Base-by-base conservation (phyloP, 2,113 vertebrate species). In the Trinectes maculatus region DNA sequence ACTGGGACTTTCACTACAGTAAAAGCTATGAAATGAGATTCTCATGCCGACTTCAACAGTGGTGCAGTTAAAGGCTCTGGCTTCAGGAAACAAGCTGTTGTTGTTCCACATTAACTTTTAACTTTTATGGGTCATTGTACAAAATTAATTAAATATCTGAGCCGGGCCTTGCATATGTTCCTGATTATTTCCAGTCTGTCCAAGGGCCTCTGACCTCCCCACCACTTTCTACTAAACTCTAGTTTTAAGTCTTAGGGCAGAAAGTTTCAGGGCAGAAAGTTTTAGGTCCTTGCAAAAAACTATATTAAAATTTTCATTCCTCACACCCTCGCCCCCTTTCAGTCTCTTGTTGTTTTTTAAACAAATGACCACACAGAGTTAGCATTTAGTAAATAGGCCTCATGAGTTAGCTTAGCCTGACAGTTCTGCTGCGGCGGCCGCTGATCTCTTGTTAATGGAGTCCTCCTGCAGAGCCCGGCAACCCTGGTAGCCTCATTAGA, bases 401-500 rank as follows among this genome's bases (percentile, higher is more conserved):
- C 51, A 53, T 66, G 22, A 51, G 59, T 47, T 64, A 64, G 44
- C 19, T 56, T 58, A 72, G 65, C 13, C 49, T 22, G 40, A 73
- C 29, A 68, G 66, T 55, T 78, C 37, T 52, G 66, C 68, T 69
- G 74, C 65, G 59, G 53, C 49, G 47, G 7, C 60, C 6, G 85
- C 67, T 74, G 85, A 84, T 82, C 79, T 82, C 65, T 42, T 62
- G 77, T 73, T 87, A 87, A 86, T 84, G 77, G 77, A 85, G 80
- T 85, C 61, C 71, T 88, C 65, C 61, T 80, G 60, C 57, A 22
- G 46, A 80, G 76, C 72, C 77, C 82, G 74, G 59, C 82, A 82
- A 82, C 80, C 64, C 56, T 65, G 64, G 49, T 79, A 71, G 71
- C 80, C 80, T 86, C 80, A 86, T 89, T 86, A 89, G 87, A 86